These are phyloP conservation scores for Phoxinus phoxinus DNA, from an alignment of 2,113 vertebrate genomes.

Conservation along the genomic window DNA sequence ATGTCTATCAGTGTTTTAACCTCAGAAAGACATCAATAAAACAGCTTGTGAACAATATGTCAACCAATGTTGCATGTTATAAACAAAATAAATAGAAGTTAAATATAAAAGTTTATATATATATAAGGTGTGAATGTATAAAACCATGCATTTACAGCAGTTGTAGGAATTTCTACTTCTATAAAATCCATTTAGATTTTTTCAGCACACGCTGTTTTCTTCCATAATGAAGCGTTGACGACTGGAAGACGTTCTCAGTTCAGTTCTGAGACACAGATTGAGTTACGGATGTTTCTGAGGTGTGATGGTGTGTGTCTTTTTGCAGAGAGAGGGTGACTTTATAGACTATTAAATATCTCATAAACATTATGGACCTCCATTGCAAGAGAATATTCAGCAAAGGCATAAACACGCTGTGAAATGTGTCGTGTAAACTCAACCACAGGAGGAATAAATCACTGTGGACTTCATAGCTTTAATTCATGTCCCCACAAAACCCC, in stretches of 20 bases:
- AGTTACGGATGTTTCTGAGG: neutral
- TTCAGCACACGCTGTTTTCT: neutral
- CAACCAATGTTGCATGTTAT: no score
- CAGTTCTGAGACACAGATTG: neutral
- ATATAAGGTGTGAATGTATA: no score
- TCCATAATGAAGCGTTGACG: neutral
- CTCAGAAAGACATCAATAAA: no score
- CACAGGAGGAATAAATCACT: neutral
- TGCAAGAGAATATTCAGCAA: constrained; percentile 49
- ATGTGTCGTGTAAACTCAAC: constrained; percentile 27
- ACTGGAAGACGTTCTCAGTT: neutral
- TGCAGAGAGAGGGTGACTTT: constrained; percentile 3
- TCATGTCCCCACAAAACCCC: constrained; percentile 16
- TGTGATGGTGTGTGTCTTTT: constrained; percentile 20
- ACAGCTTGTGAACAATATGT: no score
- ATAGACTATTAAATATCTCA: constrained; percentile 19
- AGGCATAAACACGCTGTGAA: constrained; percentile 45
- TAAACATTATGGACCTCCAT: constrained; percentile 44
- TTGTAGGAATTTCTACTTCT: neutral
- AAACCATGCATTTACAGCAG: neutral
- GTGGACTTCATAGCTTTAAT: constrained; percentile 18
- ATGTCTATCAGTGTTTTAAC: no score
- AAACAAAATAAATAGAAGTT: no score
- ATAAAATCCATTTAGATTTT: neutral
- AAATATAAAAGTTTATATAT: no score